Evolutionary conservation across 2,888 invertebrate genomes (phyloP).

Genomic region (Apodemia hepburni): DNA sequence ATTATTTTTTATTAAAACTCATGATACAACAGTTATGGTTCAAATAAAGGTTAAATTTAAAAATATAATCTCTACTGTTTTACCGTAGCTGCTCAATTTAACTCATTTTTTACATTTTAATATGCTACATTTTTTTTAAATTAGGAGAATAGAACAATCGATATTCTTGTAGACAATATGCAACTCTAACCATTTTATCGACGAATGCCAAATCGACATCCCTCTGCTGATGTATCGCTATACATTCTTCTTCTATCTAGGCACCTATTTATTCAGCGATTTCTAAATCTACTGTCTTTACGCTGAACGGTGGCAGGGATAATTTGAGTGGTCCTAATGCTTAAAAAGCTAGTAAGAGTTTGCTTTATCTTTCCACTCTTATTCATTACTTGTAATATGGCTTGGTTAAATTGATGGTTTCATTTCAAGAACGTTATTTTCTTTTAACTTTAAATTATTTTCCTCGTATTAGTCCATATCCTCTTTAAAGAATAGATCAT

Average conservation of each 20-base stretch:
- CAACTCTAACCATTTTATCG: constrained; percentile 47
- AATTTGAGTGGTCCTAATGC: constrained; percentile 40
- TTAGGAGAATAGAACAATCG: background rate
- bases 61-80: too few relatives aligned
- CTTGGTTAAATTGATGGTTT: background rate
- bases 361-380: constrained; percentile 22
- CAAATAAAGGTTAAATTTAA: too few relatives aligned
- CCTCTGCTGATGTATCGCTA: constrained; percentile 58
- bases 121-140: too few relatives aligned
- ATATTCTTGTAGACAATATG: background rate
- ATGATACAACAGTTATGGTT: too few relatives aligned
- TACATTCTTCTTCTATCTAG: constrained; percentile 62
- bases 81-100: too few relatives aligned
- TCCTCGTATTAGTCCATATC: too few relatives aligned
- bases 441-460: too few relatives aligned
- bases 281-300: constrained; percentile 49
- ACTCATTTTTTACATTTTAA: too few relatives aligned
- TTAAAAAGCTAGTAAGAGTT: constrained; percentile 22
- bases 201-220: constrained; percentile 55
- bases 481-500: too few relatives aligned
- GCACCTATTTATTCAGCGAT: constrained; percentile 62
- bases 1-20: too few relatives aligned
- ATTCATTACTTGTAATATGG: constrained; percentile 6
- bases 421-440: too few relatives aligned
- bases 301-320: constrained; percentile 27